A percentile compares a stretch with the other conserved stretches of the same genome.
Conservation (phyloP, 2,888 invertebrate species). For the Aricia artaxerxes region DNA sequence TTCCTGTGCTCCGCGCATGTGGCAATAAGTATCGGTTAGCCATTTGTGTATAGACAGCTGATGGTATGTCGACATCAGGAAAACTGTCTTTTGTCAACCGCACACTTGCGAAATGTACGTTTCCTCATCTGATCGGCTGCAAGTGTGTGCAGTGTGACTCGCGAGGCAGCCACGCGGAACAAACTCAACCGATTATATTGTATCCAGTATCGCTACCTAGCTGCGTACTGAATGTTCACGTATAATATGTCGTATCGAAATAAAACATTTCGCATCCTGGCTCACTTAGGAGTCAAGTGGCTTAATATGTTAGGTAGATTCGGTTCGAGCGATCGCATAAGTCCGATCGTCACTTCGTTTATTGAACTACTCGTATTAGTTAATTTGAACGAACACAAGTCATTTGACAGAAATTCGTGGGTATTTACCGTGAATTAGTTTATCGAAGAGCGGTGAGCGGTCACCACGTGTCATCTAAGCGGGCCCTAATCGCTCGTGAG, state of each 20-base stretch:
- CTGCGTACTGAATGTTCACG: background rate
- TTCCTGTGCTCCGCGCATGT: conserved; percentile 13
- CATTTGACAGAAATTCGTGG: background rate
- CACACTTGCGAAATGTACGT: conserved; percentile 8
- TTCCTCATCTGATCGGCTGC: conserved; percentile 16
- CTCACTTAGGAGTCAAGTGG: background rate
- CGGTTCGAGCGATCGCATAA: no score
- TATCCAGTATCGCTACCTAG: background rate
- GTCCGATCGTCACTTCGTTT: no score
- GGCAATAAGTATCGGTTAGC: conserved; percentile 8
- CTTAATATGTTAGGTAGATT: background rate
- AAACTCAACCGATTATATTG: background rate
- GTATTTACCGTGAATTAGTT: background rate
- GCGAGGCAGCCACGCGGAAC: background rate
- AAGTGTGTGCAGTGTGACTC: background rate
- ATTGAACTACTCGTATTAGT: no score
- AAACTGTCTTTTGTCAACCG: conserved; percentile 22
- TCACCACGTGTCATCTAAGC: background rate
- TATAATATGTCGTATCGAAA: background rate
- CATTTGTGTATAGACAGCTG: background rate
- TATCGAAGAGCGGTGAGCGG: background rate
- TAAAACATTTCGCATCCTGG: background rate
- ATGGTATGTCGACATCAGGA: conserved; percentile 10
- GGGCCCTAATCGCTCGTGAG: background rate
- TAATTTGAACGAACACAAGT: no score